Conservation (phyloP, 1,140 invertebrate genomes). For the Panulirus ornatus region DNA sequence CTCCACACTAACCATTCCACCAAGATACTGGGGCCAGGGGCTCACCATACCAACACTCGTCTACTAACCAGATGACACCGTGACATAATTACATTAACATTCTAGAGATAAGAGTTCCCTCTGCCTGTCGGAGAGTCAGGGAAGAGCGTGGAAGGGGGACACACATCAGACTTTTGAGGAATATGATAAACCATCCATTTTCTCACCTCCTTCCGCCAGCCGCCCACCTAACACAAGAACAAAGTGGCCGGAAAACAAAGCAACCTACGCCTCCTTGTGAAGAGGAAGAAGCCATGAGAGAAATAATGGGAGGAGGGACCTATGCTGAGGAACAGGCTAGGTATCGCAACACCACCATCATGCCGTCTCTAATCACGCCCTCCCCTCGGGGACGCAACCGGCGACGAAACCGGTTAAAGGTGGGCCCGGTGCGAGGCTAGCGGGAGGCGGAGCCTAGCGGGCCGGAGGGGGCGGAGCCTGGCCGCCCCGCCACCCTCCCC, state of each 20-base stretch:
- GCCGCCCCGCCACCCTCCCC: neutral
- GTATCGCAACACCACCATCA: slow-evolving; percentile 70
- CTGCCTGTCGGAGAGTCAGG: no score
- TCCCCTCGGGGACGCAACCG: slow-evolving; percentile 69
- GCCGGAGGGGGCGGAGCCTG: slow-evolving; percentile 22
- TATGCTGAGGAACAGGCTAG: slow-evolving; percentile 63
- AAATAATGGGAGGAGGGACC: slow-evolving; percentile 66
- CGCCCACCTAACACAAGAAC: slow-evolving; percentile 1
- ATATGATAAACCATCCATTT: slow-evolving; percentile 70
- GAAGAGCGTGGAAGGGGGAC: slow-evolving; percentile 5
- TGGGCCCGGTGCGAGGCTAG: slow-evolving; percentile 66
- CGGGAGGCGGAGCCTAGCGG: neutral
- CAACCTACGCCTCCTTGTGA: slow-evolving; percentile 35
- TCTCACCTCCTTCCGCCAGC: slow-evolving; percentile 37
- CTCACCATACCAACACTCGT: no score
- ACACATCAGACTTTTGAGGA: slow-evolving; percentile 57
- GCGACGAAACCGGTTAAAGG: slow-evolving; percentile 58
- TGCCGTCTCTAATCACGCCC: slow-evolving; percentile 69
- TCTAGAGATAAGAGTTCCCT: neutral
- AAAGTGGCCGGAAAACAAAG: slow-evolving; percentile 49
- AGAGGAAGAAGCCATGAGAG: slow-evolving; percentile 63
- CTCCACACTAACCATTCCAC: no score
- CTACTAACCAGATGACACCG: neutral
- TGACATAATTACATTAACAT: slow-evolving; percentile 47
- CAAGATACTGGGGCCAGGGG: no score